A percentile compares a stretch with the other conserved stretches of the same genome.
Conservation (phyloP, 1,140 invertebrate genomes). For the Diorhabda carinulata region DNA sequence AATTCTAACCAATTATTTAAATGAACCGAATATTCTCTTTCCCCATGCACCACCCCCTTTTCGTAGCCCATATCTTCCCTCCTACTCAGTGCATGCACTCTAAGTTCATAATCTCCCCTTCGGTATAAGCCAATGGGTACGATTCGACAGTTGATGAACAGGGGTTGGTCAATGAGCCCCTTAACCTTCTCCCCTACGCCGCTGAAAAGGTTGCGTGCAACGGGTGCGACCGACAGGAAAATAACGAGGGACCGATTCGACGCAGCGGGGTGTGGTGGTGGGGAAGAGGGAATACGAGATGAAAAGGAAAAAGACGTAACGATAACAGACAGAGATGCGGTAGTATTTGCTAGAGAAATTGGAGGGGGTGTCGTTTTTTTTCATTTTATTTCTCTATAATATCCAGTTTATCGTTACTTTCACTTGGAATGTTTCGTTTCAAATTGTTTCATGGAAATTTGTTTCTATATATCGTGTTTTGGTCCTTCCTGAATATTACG, state of each 20-base stretch:
- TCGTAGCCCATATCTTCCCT: neutral
- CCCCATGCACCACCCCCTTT: neutral
- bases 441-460: too few relatives aligned
- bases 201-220: constrained; percentile 32
- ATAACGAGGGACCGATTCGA: constrained; percentile 35
- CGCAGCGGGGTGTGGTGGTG: constrained; percentile 8
- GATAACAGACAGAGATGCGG: neutral
- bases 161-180: constrained; percentile 10
- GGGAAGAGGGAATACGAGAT: constrained; percentile 16
- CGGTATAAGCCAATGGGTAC: constrained; percentile 11
- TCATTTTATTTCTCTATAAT: too few relatives aligned
- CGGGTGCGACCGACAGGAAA: constrained; percentile 42
- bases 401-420: too few relatives aligned
- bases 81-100: neutral
- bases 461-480: too few relatives aligned
- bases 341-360: neutral
- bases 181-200: constrained; percentile 20
- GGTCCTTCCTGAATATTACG: too few relatives aligned
- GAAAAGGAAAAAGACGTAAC: constrained; percentile 1
- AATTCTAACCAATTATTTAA: too few relatives aligned
- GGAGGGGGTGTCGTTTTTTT: neutral
- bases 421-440: too few relatives aligned
- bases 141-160: constrained; percentile 11
- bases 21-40: neutral
- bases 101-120: neutral